Evolutionary conservation across 2,888 invertebrate genomes (phyloP).

Genomic region (Agriopis marginaria): DNA sequence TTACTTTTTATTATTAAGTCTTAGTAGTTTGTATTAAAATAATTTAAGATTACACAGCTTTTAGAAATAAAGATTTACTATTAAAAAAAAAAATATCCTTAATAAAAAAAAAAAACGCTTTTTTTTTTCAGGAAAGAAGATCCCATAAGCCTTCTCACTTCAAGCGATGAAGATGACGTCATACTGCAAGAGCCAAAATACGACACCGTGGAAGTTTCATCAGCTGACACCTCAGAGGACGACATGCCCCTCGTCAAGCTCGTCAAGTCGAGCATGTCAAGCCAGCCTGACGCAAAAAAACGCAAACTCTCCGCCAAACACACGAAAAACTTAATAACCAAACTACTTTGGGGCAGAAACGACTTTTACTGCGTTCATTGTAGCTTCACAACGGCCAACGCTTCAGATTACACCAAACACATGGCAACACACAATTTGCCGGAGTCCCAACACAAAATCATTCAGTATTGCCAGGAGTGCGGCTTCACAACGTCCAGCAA

Average conservation of each 20-base stretch:
- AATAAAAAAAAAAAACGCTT: neutral
- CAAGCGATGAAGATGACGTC: conserved; percentile 78
- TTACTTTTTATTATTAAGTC: no score
- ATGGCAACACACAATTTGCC: conserved; percentile 22
- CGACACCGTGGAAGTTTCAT: conserved; percentile 71
- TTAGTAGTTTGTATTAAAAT: no score
- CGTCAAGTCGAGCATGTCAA: conserved; percentile 42
- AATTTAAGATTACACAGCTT: no score
- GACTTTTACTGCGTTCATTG: conserved; percentile 67
- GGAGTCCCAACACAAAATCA: conserved; percentile 15
- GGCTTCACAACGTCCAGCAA: conserved; percentile 65
- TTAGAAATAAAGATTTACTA: no score
- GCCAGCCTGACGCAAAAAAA: conserved; percentile 4
- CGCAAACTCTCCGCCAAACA: neutral
- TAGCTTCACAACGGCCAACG: conserved; percentile 40
- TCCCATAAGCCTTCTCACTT: conserved; percentile 74
- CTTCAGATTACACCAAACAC: conserved; percentile 47
- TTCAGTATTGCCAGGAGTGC: conserved; percentile 66
- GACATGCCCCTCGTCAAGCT: conserved; percentile 69
- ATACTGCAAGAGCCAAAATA: conserved; percentile 75
- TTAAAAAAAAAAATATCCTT: no score
- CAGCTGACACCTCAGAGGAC: conserved; percentile 76
- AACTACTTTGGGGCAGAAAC: conserved; percentile 50
- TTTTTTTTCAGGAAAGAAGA: conserved; percentile 57
- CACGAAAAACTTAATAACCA: conserved; percentile 21